phyloP scores from a whole-genome alignment of 1,140 invertebrate genomes.

The Drosophila busckii region DNA sequence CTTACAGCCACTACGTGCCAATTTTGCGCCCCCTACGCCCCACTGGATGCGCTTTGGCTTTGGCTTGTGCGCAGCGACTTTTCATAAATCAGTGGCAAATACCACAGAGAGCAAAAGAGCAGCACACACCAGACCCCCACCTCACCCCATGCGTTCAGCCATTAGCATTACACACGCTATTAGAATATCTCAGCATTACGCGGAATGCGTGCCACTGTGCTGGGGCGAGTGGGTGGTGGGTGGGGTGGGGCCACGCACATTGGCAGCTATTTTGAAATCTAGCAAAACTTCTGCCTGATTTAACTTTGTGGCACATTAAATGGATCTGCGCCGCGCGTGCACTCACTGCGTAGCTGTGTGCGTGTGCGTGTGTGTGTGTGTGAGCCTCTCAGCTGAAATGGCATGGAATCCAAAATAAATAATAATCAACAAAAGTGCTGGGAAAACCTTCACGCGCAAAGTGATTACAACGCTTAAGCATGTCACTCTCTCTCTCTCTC shows the following conservation, averaged over 20 bases:
- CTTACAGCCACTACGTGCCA: slow-evolving; percentile 19
- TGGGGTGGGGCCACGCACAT: slow-evolving; percentile 22
- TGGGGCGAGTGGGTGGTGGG: not conserved
- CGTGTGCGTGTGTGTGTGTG: not conserved
- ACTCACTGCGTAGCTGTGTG: not conserved
- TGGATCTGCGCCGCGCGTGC: not conserved
- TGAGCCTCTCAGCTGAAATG: slow-evolving; percentile 11
- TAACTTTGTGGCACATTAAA: slow-evolving; percentile 52
- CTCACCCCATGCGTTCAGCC: slow-evolving; percentile 8
- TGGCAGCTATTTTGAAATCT: slow-evolving; percentile 54
- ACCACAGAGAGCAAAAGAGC: slow-evolving; percentile 13
- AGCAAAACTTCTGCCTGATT: slow-evolving; percentile 64
- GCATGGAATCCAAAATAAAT: slow-evolving; percentile 21
- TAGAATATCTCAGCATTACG: slow-evolving; percentile 63
- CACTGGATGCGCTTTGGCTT: not conserved
- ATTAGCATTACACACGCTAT: slow-evolving; percentile 64
- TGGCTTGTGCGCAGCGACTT: slow-evolving; percentile 8
- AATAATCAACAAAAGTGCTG: slow-evolving; percentile 28
- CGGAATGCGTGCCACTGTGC: slow-evolving; percentile 3
- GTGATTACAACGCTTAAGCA: too few species aligned
- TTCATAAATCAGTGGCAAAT: slow-evolving; percentile 50
- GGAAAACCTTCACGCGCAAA: too few species aligned
- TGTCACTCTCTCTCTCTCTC: too few species aligned
- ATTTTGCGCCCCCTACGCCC: not conserved
- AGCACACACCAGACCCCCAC: not conserved